A percentile compares a stretch with the other conserved stretches of the same genome.
Conservation (phyloP, 2,113 vertebrate species). For the human (Homo sapiens) region DNA sequence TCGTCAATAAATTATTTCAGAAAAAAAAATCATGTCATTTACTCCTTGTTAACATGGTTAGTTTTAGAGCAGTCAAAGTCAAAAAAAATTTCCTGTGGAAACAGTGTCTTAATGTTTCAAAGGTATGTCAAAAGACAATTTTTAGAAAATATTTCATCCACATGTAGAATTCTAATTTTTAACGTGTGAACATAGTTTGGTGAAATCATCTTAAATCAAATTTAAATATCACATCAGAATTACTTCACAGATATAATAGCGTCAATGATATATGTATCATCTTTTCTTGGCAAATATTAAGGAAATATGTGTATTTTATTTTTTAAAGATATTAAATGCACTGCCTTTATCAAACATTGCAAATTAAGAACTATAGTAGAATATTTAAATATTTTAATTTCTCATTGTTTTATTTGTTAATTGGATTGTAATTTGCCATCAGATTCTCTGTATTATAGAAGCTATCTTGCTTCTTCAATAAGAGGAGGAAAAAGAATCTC, state of each 20-base stretch:
- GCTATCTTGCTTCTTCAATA: background rate
- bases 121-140: constrained; percentile 74
- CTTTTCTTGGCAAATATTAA: background rate
- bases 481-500: background rate
- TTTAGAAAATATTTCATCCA: constrained; percentile 57
- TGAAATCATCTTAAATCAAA: constrained; percentile 60
- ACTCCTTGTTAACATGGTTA: constrained; percentile 61
- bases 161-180: constrained; percentile 71
- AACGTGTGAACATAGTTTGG: constrained; percentile 53
- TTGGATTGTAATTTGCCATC: background rate
- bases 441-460: background rate
- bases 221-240: constrained; percentile 44
- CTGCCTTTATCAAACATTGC: constrained; percentile 72
- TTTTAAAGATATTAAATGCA: constrained; percentile 67
- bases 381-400: constrained; percentile 27
- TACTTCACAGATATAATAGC: constrained; percentile 29
- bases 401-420: constrained; percentile 3
- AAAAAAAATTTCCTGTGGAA: constrained; percentile 73
- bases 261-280: constrained; percentile 1
- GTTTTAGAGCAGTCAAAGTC: constrained; percentile 71
- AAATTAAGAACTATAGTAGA: background rate
- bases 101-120: constrained; percentile 66
- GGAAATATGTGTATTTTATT: constrained; percentile 32
- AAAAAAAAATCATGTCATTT: constrained; percentile 47
- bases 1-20: constrained; percentile 23